These are phyloP conservation scores for Brachyalestes nurse DNA, from an alignment of 2,797 vertebrate genomes.

Conservation along the genomic window DNA sequence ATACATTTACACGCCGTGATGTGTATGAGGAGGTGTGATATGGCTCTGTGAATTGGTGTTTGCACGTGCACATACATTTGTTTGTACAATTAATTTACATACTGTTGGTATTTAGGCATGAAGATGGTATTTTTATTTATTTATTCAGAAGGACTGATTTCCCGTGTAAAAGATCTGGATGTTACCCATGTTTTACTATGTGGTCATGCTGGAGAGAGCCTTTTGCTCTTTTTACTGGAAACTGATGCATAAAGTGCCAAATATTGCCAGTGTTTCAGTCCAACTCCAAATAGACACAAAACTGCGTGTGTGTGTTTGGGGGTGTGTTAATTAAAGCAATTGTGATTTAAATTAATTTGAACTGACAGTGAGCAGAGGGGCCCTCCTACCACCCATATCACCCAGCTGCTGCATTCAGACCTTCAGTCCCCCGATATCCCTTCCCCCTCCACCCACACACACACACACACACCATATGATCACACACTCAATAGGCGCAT, in stretches of 20 bases:
- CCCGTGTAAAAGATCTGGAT: not conserved
- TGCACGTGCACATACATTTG: not conserved
- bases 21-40: not conserved
- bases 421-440: not conserved
- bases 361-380: slow-evolving; percentile 40
- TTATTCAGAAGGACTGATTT: not conserved
- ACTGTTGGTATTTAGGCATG: not conserved
- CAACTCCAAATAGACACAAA: slow-evolving; percentile 11
- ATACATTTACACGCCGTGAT: not conserved
- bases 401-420: slow-evolving; percentile 30
- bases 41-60: not conserved
- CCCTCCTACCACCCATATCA: slow-evolving; percentile 29
- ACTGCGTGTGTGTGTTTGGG: slow-evolving; percentile 2
- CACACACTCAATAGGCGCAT: slow-evolving; percentile 17
- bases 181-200: not conserved
- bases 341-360: slow-evolving; percentile 38
- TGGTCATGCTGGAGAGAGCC: not conserved
- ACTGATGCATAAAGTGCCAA: not conserved
- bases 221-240: not conserved
- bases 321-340: slow-evolving; percentile 38
- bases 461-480: slow-evolving; percentile 1
- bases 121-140: not conserved
- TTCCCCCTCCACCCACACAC: not conserved
- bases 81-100: not conserved
- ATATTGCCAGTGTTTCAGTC: slow-evolving; percentile 10